phyloP scores from a whole-genome alignment of 2,888 invertebrate genomes.

The Calliopum simillimum region DNA sequence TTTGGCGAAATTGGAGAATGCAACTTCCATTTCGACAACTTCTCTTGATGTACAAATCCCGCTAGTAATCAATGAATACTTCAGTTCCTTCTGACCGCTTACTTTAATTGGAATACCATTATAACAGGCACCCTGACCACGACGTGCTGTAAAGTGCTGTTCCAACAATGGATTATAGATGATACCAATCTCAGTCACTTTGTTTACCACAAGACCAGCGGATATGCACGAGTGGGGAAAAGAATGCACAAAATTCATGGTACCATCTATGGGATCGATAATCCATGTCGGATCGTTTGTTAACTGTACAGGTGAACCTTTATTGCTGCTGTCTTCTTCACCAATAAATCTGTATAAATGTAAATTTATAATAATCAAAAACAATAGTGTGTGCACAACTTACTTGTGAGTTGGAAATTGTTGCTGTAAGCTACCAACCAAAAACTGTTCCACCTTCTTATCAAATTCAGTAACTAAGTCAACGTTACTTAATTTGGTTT shows the following conservation, averaged over 20 bases:
- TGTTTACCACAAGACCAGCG: slow-evolving; percentile 82
- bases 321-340: slow-evolving; percentile 58
- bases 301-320: slow-evolving; percentile 75
- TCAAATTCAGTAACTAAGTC: slow-evolving; percentile 98
- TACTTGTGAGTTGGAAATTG: slow-evolving; percentile 83
- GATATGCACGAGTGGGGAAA: slow-evolving; percentile 93
- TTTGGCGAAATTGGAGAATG: slow-evolving; percentile 76
- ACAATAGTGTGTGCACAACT: slow-evolving; percentile 23
- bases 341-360: too few relatives aligned
- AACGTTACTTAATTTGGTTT: slow-evolving; percentile 83
- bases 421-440: slow-evolving; percentile 79
- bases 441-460: slow-evolving; percentile 87
- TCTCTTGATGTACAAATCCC: slow-evolving; percentile 86
- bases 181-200: slow-evolving; percentile 81
- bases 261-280: slow-evolving; percentile 53
- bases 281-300: slow-evolving; percentile 70
- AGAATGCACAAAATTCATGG: slow-evolving; percentile 88
- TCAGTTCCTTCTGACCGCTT: slow-evolving; percentile 76
- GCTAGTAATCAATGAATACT: slow-evolving; percentile 77
- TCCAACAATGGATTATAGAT: slow-evolving; percentile 92
- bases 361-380: too few relatives aligned
- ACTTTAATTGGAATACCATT: slow-evolving; percentile 83
- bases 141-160: slow-evolving; percentile 88
- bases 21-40: slow-evolving; percentile 74
- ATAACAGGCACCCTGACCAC: slow-evolving; percentile 88